phyloP scores from a whole-genome alignment of 2,888 invertebrate species.

The Lithophane semibrunnea region DNA sequence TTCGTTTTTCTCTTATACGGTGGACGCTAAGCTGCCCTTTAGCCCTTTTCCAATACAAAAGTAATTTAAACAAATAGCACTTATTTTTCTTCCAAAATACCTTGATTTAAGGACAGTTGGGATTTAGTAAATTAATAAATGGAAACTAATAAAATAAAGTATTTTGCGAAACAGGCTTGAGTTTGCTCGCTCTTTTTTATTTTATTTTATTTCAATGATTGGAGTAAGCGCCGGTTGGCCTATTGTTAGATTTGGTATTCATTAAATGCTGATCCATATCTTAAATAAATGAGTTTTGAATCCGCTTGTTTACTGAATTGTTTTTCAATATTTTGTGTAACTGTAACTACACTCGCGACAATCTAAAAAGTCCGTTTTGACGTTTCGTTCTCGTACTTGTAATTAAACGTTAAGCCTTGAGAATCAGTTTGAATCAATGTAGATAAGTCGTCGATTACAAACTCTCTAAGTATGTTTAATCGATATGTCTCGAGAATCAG shows the following conservation, averaged over 20 bases:
- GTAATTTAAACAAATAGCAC: slow-evolving; percentile 37
- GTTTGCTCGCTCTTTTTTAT: not conserved
- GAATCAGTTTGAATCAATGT: no score
- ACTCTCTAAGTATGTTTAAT: no score
- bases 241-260: slow-evolving; percentile 12
- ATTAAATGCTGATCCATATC: not conserved
- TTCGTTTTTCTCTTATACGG: slow-evolving; percentile 30
- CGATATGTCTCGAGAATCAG: no score
- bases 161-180: not conserved
- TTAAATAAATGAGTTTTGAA: not conserved
- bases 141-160: slow-evolving; percentile 4
- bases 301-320: not conserved
- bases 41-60: slow-evolving; percentile 37
- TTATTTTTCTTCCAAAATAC: slow-evolving; percentile 32
- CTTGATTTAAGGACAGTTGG: not conserved
- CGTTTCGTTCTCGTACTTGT: no score
- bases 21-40: slow-evolving; percentile 30
- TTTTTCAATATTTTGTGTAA: not conserved
- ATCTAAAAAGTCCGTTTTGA: no score
- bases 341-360: no score
- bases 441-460: no score
- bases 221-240: not conserved
- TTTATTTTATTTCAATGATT: slow-evolving; percentile 8
- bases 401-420: no score
- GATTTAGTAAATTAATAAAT: slow-evolving; percentile 14